phyloP scores from a whole-genome alignment of 2,888 invertebrate species.

The Bhutanitis thaidina region DNA sequence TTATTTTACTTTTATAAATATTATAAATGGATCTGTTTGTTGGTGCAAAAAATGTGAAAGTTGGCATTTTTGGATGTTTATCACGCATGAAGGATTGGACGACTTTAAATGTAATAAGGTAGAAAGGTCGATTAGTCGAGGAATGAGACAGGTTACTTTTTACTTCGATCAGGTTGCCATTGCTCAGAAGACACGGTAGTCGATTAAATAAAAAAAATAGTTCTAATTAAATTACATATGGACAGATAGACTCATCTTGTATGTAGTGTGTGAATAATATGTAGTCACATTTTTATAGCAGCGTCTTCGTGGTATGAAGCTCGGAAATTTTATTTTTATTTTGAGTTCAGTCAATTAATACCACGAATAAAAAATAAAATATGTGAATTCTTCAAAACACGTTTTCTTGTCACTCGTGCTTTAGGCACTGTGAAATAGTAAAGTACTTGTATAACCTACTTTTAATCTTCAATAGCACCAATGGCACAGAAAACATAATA shows the following conservation, averaged over 20 bases:
- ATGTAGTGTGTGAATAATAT: not conserved
- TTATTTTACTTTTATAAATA: too few relatives aligned
- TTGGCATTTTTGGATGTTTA: too few relatives aligned
- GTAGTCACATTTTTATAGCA: not conserved
- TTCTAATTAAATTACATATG: not conserved
- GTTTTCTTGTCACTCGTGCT: constrained; percentile 5
- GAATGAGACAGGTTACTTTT: too few relatives aligned
- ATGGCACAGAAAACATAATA: too few relatives aligned
- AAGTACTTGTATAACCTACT: constrained; percentile 5
- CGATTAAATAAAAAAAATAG: too few relatives aligned
- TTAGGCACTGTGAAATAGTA: not conserved
- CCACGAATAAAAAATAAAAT: not conserved
- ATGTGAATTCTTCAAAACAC: constrained; percentile 5
- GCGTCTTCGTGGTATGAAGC: not conserved
- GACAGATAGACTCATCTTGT: not conserved
- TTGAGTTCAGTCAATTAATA: constrained; percentile 4
- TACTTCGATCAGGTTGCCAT: too few relatives aligned
- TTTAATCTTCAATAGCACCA: not conserved
- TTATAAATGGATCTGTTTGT: too few relatives aligned
- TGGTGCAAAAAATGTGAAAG: too few relatives aligned
- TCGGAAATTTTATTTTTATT: constrained; percentile 2
- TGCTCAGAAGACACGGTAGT: too few relatives aligned
- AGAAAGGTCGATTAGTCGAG: too few relatives aligned
- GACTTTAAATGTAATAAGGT: too few relatives aligned
- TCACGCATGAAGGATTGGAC: too few relatives aligned